These are phyloP conservation scores for Temnothorax unifasciatus DNA, from an alignment of 2,888 invertebrate species.

Conservation along the genomic window DNA sequence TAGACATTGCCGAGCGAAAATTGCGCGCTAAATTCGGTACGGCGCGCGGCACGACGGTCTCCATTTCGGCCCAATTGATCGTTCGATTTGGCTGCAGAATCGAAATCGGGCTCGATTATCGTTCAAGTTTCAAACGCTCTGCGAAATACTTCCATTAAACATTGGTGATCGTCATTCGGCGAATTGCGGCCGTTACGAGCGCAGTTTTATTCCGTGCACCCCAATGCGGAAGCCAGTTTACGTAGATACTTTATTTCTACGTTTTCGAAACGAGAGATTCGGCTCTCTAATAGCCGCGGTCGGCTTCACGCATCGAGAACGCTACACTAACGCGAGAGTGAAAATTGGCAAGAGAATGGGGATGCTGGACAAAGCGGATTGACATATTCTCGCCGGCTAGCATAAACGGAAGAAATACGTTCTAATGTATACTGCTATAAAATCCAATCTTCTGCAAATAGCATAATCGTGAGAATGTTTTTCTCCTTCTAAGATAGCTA, in stretches of 20 bases:
- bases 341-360: conserved; percentile 24
- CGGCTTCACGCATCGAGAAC: conserved; percentile 33
- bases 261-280: conserved; percentile 32
- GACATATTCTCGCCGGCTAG: neutral
- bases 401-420: neutral
- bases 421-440: conserved; percentile 5
- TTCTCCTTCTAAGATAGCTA: neutral
- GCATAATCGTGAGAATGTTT: neutral
- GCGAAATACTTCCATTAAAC: conserved; percentile 54
- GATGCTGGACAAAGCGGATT: conserved; percentile 12
- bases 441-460: neutral
- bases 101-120: conserved; percentile 56
- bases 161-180: conserved; percentile 55
- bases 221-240: conserved; percentile 38
- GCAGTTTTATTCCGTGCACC: conserved; percentile 44
- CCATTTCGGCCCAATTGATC: conserved; percentile 52
- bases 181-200: conserved; percentile 52
- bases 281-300: conserved; percentile 26
- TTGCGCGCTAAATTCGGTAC: conserved; percentile 43
- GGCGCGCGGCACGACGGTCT: conserved; percentile 15
- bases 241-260: conserved; percentile 42
- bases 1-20: conserved; percentile 38
- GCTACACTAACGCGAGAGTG: conserved; percentile 15
- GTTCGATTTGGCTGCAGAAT: conserved; percentile 52
- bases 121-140: conserved; percentile 53